Base-by-base conservation (phyloP, 1,140 invertebrate genomes). In the Trachelipus rathkii region DNA sequence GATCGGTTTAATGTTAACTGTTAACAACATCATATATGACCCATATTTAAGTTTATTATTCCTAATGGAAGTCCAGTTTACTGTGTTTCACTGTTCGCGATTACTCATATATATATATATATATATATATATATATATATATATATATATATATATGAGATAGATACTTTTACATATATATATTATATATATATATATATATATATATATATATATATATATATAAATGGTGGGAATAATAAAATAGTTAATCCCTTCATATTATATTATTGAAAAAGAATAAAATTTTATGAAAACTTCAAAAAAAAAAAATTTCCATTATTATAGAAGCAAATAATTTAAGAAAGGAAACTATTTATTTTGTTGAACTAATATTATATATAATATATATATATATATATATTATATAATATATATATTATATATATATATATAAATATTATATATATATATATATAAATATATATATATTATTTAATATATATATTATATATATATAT, bases 11-110 rank as follows among this genome's bases (percentile, higher is more conserved):
- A 2, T 60, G 11, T 60, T 15, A 13, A 60, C 19, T 50, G 46
- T 50, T 15, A 50, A 15, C 9, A 50, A 10, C 46, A 50, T 9
- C 46, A 10, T 50, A 60, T 60, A 2, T 15, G 50, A 60, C 33
- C 33, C 33, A 33, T 33, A 33, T 33, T 33, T 33, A 33, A 33
- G 33, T 33, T 3, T 33, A 33, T 33, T 33, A 33, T 33, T 15
- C 11, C 50, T 60, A 60, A 60, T 60, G 50, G 50, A 60, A 60
- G 50, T 60, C 50, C 50, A 15, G 11, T 60, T 60, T 60, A 60
- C 50, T 60, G 50, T 60, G 50, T 60, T 60, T 60, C 50, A 60
- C 19, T 60, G 50, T 60, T 60, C 50, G 50, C 11, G 50, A 60
- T 60, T 60, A 33, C 50, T 19, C 50, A 60, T 13, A 60, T 60